phyloP scores from a whole-genome alignment of 2,888 invertebrate species.

The Pasiphila rectangulata region DNA sequence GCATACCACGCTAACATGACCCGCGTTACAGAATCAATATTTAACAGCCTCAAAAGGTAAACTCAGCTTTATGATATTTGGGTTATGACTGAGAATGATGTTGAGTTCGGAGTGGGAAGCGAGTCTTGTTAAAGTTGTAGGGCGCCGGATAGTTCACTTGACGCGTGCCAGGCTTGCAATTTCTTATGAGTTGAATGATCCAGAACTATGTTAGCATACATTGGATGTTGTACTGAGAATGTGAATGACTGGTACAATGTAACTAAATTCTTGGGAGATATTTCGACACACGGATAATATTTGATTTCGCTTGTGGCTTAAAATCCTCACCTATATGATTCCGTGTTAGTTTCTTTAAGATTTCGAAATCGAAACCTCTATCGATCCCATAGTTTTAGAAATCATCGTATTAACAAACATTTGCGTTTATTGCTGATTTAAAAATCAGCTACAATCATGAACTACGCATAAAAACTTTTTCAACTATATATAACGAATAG shows the following conservation, averaged over 20 bases:
- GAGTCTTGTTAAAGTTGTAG: not conserved
- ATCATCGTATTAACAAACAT: too few species aligned
- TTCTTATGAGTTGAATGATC: slow-evolving; percentile 18
- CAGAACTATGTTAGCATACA: not conserved
- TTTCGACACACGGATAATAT: too few species aligned
- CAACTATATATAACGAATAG: too few species aligned
- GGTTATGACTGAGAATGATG: not conserved
- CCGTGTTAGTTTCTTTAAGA: too few species aligned
- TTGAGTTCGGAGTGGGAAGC: not conserved
- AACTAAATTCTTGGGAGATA: not conserved
- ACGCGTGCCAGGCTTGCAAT: slow-evolving; percentile 8
- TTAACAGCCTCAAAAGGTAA: not conserved
- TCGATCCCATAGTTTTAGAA: too few species aligned
- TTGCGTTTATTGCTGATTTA: too few species aligned
- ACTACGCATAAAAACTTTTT: too few species aligned
- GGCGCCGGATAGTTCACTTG: slow-evolving; percentile 17
- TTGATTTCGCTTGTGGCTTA: too few species aligned
- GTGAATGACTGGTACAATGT: slow-evolving; percentile 8
- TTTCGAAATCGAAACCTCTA: too few species aligned
- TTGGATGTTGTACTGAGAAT: slow-evolving; percentile 4
- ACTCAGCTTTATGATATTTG: not conserved
- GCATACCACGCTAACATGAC: not conserved
- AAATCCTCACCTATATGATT: too few species aligned
- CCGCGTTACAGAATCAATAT: not conserved
- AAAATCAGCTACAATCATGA: too few species aligned